Conservation (phyloP, 2,797 vertebrate genomes). For the Pipistrellus kuhlii region DNA sequence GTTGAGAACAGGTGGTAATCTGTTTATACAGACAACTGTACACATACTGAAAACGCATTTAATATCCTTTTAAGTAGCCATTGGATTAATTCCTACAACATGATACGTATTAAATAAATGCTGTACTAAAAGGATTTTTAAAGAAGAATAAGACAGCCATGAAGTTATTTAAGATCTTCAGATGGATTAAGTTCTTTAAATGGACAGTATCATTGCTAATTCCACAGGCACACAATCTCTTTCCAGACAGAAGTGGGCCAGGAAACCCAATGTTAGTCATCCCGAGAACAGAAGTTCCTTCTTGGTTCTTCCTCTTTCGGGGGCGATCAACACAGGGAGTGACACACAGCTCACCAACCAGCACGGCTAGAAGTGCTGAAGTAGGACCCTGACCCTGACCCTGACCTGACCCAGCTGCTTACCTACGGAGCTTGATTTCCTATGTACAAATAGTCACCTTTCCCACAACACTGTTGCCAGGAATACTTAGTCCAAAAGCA, state of each 20-base stretch:
- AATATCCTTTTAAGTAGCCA: conserved; percentile 45
- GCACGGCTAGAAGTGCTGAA: not conserved
- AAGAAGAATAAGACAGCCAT: conserved; percentile 20
- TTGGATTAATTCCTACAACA: conserved; percentile 27
- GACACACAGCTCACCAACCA: not conserved
- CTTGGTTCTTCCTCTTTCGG: not conserved
- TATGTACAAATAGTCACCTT: not conserved
- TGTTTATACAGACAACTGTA: conserved; percentile 12
- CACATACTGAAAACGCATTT: conserved; percentile 13
- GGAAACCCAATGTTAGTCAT: conserved; percentile 28
- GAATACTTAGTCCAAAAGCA: not conserved
- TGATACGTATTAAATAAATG: not conserved
- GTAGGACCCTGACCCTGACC: not conserved
- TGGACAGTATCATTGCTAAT: not conserved
- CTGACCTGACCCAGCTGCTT: not conserved
- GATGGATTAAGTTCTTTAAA: conserved; percentile 51
- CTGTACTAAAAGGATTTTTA: not conserved
- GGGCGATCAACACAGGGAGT: not conserved
- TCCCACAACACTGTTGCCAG: not conserved
- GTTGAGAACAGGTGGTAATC: conserved; percentile 35
- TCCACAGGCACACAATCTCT: not conserved
- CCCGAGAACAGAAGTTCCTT: not conserved
- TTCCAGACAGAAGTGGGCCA: conserved; percentile 4
- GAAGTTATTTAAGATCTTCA: conserved; percentile 59
- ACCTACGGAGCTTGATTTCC: not conserved